phyloP scores from a whole-genome alignment of 2,113 vertebrate species.

The Salvator merianae region DNA sequence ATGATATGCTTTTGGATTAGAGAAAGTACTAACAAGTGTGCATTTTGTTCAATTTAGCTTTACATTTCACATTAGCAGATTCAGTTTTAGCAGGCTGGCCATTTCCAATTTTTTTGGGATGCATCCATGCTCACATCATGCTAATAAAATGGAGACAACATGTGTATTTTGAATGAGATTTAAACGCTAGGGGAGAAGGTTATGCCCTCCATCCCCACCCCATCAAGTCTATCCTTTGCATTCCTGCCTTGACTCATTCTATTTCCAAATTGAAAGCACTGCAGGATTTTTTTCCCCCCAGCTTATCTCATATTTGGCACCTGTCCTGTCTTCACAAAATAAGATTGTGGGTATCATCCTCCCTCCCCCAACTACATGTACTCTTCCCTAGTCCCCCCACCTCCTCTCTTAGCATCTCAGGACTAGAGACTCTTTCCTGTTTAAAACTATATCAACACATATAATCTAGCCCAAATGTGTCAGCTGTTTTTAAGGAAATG shows the following conservation, averaged over 20 bases:
- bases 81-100: too few species aligned
- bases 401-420: neutral
- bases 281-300: constrained; percentile 47
- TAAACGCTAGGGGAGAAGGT: neutral
- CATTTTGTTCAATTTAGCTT: neutral
- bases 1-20: neutral
- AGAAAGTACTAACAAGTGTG: neutral
- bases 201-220: rapidly evolving
- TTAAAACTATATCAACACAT: constrained; percentile 46
- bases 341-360: constrained; percentile 33
- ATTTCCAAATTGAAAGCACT: constrained; percentile 24
- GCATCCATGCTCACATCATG: neutral
- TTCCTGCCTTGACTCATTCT: neutral
- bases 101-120: neutral
- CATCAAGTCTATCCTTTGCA: rapidly evolving
- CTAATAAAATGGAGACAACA: neutral
- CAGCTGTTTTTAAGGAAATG: constrained; percentile 70
- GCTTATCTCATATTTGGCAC: constrained; percentile 72
- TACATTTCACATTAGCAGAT: neutral
- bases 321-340: constrained; percentile 2
- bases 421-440: constrained; percentile 47
- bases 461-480: constrained; percentile 66
- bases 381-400: neutral
- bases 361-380: neutral
- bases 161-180: neutral